These are phyloP conservation scores for Physella acuta DNA, from an alignment of 1,140 invertebrate genomes.

Conservation along the genomic window DNA sequence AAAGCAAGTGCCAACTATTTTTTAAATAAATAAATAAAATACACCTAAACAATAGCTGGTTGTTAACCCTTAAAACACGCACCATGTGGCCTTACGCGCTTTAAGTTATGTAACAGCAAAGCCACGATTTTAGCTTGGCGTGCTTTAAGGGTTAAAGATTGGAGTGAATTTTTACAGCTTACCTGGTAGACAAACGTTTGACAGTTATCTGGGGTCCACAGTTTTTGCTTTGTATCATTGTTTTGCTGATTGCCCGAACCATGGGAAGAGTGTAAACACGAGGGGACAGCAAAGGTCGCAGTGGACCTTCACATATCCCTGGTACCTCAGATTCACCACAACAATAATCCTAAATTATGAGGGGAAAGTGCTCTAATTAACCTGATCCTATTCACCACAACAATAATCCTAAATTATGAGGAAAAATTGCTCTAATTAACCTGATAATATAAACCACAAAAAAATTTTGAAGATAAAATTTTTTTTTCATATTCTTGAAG, in stretches of 20 bases:
- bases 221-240: conserved; percentile 72
- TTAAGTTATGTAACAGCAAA: no score
- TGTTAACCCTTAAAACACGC: no score
- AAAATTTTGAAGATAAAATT: conserved; percentile 36
- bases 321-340: conserved; percentile 48
- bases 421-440: no score
- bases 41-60: no score
- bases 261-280: conserved; percentile 70
- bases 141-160: no score
- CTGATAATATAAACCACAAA: conserved; percentile 41
- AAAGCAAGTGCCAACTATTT: no score
- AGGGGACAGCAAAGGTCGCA: conserved; percentile 66
- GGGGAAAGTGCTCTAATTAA: no score
- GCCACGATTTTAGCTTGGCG: no score
- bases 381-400: conserved; percentile 43
- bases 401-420: conserved; percentile 36
- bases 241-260: conserved; percentile 68
- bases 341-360: conserved; percentile 35
- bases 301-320: conserved; percentile 60
- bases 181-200: conserved; percentile 65
- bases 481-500: no score
- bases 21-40: no score
- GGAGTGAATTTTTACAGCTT: no score
- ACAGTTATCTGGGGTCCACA: conserved; percentile 73
- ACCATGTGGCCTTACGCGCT: no score